These are phyloP conservation scores for Atta texana DNA, from an alignment of 1,140 invertebrate genomes.

Conservation along the genomic window DNA sequence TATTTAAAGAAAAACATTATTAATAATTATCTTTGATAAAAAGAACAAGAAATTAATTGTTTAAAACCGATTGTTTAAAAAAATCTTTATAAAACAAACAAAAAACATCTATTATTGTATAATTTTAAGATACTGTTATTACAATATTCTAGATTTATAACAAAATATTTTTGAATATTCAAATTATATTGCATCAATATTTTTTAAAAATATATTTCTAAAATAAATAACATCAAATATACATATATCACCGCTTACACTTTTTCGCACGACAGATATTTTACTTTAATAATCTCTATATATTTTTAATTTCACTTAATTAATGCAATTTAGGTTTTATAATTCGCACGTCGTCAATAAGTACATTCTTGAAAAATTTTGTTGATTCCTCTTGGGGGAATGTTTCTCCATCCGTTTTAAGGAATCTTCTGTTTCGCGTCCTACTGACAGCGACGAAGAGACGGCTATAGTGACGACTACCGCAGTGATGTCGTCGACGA, in stretches of 20 bases:
- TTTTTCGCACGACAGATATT: too few relatives aligned
- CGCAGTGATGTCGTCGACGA: conserved; percentile 34
- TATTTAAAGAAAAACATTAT: not conserved
- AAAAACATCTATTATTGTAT: not conserved
- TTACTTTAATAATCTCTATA: not conserved
- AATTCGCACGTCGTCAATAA: conserved; percentile 28
- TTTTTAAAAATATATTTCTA: conserved; percentile 2
- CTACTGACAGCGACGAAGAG: conserved; percentile 30
- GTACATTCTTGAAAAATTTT: conserved; percentile 14
- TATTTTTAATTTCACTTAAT: not conserved
- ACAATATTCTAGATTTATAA: not conserved
- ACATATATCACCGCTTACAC: too few relatives aligned
- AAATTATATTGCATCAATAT: not conserved
- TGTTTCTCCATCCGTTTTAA: conserved; percentile 29
- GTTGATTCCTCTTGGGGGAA: conserved; percentile 19
- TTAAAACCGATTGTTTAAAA: not conserved
- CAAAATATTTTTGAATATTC: not conserved
- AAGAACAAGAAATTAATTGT: not conserved
- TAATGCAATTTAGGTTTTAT: conserved; percentile 18
- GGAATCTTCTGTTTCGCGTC: conserved; percentile 25
- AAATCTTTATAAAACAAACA: not conserved
- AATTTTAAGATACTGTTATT: not conserved
- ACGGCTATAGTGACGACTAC: not conserved
- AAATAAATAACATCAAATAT: not conserved
- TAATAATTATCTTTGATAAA: not conserved